Evolutionary conservation across 1,140 invertebrate species (phyloP).

Genomic region (Babylonia areolata): DNA sequence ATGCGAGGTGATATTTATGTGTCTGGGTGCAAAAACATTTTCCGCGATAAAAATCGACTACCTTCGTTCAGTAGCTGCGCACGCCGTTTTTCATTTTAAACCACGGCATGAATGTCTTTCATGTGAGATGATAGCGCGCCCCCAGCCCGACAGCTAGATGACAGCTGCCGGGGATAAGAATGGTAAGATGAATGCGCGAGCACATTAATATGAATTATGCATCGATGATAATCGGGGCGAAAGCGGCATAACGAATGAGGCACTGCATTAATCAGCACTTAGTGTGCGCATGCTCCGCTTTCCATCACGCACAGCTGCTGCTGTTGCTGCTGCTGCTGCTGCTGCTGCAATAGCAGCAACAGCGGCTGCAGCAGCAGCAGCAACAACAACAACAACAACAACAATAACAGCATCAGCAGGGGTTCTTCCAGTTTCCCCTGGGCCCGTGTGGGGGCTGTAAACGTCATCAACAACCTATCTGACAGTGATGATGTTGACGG

Average conservation of each 20-base stretch:
- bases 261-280: slow-evolving; percentile 30
- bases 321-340: neutral
- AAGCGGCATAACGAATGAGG: slow-evolving; percentile 39
- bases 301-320: slow-evolving; percentile 8
- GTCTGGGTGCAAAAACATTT: slow-evolving; percentile 30
- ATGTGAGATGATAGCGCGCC: slow-evolving; percentile 20
- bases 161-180: slow-evolving; percentile 23
- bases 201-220: slow-evolving; percentile 39
- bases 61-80: slow-evolving; percentile 28
- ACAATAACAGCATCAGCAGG: no score
- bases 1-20: neutral
- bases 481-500: slow-evolving; percentile 10
- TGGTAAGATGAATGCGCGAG: slow-evolving; percentile 37
- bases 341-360: no score
- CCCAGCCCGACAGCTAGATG: slow-evolving; percentile 20
- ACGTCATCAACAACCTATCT: slow-evolving; percentile 8
- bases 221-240: slow-evolving; percentile 32
- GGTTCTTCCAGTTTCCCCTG: no score
- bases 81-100: slow-evolving; percentile 33
- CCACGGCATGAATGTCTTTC: slow-evolving; percentile 24
- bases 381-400: no score
- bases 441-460: no score
- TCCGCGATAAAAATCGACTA: slow-evolving; percentile 23
- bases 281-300: neutral
- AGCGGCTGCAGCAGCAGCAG: no score